Evolutionary conservation across 2,797 vertebrate genomes (phyloP), one percentile per base, ranked within the genome.

Genomic region (Muscicapa comitata): DNA sequence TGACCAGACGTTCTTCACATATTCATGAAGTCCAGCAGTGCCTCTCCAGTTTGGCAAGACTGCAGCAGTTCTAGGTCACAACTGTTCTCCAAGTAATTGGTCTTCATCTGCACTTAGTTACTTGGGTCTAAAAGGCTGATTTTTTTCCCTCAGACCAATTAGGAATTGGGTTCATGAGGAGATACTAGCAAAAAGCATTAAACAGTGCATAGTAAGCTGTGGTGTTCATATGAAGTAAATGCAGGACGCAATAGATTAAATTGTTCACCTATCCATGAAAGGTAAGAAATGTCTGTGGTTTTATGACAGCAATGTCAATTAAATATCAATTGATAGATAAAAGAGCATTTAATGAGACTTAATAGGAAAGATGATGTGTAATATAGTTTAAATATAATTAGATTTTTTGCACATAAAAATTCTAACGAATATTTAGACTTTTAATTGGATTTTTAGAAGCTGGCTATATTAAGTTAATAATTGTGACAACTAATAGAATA

Each of bases 401-500:
- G 74, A 95, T 97, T 97, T 97, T 97, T 93, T 66, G 90, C 78
- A 93, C 82, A 92, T 96, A 96, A 97, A 97, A 97, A 97, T 95
- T 95, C 53, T 95, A 96, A 96, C 0, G 7, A 97, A 97, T 97
- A 97, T 97, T 98, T 95, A 96, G 94, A 53, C 82, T 97, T 92
- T 96, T 98, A 98, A 98, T 96, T 98, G 96, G 94, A 95, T 96
- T 97, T 98, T 97, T 90, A 94, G 94, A 97, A 96, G 79, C 88
- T 85, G 67, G 51, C 45, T 96, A 97, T 83, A 95, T 88, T 47
- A 19, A 97, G 94, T 97, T 98, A 97, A 97, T 97, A 97, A 97
- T 95, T 97, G 77, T 97, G 97, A 97, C 94, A 98, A 97, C 90
- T 97, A 97, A 96, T 96, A 96, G 78, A 96, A 68, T 94, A 95